Evolutionary conservation across 2,797 vertebrate genomes (phyloP), one percentile per base, ranked within the genome.

Genomic region (Limnodromus scolopaceus): DNA sequence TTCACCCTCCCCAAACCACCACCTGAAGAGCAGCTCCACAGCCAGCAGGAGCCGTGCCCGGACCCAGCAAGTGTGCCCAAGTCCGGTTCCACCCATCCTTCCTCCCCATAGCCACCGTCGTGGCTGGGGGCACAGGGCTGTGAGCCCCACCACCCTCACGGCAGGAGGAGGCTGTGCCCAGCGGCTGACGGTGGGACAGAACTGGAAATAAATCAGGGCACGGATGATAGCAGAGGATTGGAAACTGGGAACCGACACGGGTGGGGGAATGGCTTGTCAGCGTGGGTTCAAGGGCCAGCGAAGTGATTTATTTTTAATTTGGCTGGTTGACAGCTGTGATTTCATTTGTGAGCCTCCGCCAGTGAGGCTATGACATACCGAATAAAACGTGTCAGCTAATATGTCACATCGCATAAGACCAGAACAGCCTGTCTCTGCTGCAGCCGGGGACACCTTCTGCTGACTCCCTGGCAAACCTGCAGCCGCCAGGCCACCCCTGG

Each of bases 241-340:
- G 49, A 36, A 25, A 41, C 46, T 48, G 60, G 51, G 53, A 48
- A 38, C 5, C 8, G 24, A 24, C 13, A 6, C 1, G 24, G 16
- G 34, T 72, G 53, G 80, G 54, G 36, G 69, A 61, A 15, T 41
- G 84, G 36, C 39, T 32, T 86, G 81, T 91, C 89, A 95, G 36
- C 75, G 4, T 13, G 66, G 54, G 61, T 22, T 92, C 23, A 15
- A 51, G 89, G 95, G 80, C 87, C 70, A 79, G 25, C 1, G 12
- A 41, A n/a, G 60, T 92, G 92, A 95, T 95, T 97, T 94, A 69
- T 94, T 93, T 97, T 94, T 85, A 95, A 94, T 96, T 94, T 90
- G 81, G 71, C 15, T 41, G 76, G 28, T 32, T 85, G 91, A 51
- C 87, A 93, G 58, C 68, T 53, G 91, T 89, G 91, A 95, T 95